These are phyloP conservation scores for Todiramphus saurophagus DNA, from an alignment of 2,113 vertebrate genomes.

Conservation along the genomic window DNA sequence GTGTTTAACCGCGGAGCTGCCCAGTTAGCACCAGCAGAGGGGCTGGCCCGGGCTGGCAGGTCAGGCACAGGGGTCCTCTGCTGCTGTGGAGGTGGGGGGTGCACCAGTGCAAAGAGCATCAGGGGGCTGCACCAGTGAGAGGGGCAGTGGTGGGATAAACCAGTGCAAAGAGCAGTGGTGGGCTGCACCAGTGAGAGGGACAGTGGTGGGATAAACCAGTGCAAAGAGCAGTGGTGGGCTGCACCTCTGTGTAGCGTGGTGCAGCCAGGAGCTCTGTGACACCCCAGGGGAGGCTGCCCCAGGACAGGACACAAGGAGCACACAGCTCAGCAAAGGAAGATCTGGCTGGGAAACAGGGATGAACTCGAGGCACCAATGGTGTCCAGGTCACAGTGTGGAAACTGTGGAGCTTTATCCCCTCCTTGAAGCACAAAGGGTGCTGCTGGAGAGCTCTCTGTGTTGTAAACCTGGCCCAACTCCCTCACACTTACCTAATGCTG, in stretches of 20 bases:
- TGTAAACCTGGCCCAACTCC: background rate
- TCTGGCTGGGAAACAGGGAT: background rate
- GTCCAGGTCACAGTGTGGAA: background rate
- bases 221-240: fast-evolving
- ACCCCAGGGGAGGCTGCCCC: background rate
- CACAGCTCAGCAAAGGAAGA: background rate
- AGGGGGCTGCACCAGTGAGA: too few relatives aligned
- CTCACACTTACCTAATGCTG: fast-evolving
- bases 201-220: too few relatives aligned
- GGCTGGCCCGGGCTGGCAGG: background rate
- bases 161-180: fast-evolving
- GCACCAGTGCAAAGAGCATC: too few relatives aligned
- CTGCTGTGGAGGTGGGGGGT: background rate
- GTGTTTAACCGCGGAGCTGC: background rate
- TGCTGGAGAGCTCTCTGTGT: background rate
- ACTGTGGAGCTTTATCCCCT: background rate
- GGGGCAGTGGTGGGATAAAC: too few relatives aligned
- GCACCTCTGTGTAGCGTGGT: background rate
- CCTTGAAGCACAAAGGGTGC: background rate
- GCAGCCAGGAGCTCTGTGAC: background rate
- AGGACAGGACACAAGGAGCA: fast-evolving
- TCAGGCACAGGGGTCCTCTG: fast-evolving
- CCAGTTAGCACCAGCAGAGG: background rate
- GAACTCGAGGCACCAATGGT: background rate
- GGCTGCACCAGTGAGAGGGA: too few relatives aligned